Percentiles rank a stretch among this genome's conserved stretches.
phyloP scores from a whole-genome alignment of 2,797 vertebrate genomes.

The Varecia variegata region DNA sequence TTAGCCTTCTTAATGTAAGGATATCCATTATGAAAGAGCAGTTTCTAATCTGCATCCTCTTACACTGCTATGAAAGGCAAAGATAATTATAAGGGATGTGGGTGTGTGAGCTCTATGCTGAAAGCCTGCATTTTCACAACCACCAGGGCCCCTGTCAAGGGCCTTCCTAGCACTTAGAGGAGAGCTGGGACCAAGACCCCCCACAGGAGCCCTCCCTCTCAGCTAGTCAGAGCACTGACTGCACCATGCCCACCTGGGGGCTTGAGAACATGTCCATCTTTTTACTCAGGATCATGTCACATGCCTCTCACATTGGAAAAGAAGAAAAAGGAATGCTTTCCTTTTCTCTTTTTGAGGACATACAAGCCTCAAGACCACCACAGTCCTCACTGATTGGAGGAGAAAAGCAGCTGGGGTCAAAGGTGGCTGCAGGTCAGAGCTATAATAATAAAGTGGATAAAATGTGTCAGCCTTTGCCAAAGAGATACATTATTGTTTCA shows the following conservation, averaged over 20 bases:
- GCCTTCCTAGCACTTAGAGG: background rate
- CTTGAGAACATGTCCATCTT: background rate
- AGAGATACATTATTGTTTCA: background rate
- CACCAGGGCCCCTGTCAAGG: background rate
- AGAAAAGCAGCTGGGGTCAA: background rate
- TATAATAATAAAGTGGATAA: background rate
- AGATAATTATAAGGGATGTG: background rate
- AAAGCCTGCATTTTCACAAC: background rate
- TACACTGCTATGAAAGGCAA: background rate
- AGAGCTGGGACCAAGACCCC: background rate
- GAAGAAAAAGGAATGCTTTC: background rate
- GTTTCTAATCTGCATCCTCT: conserved; percentile 18
- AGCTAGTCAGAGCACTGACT: background rate
- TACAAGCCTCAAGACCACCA: too few relatives aligned
- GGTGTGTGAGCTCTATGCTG: background rate
- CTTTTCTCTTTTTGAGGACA: background rate
- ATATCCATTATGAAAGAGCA: background rate
- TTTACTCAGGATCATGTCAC: background rate
- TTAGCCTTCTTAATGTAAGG: background rate
- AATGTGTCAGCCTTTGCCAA: background rate
- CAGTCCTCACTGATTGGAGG: background rate
- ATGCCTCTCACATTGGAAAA: background rate
- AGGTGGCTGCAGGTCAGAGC: background rate
- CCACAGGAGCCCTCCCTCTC: background rate
- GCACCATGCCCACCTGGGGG: too few relatives aligned